These are phyloP conservation scores for Leucozona laternaria DNA, from an alignment of 2,888 invertebrate species.

Conservation along the genomic window DNA sequence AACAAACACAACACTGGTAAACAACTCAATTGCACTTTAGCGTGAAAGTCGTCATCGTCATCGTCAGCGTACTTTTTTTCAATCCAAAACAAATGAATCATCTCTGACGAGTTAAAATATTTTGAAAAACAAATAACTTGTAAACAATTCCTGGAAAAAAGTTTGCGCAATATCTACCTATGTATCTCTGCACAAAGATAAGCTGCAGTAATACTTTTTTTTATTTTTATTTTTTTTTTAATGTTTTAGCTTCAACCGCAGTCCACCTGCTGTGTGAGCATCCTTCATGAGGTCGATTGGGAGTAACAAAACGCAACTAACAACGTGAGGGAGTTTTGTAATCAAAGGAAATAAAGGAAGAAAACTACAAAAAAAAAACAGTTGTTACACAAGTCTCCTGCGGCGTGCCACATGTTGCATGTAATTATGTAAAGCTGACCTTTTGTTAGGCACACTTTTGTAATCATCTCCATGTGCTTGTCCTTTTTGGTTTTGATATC, in stretches of 20 bases:
- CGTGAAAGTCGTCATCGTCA: constrained; percentile 42
- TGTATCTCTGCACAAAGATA: not conserved
- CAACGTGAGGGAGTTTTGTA: constrained; percentile 20
- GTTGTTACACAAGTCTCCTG: constrained; percentile 42
- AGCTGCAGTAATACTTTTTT: not conserved
- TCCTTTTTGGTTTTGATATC: constrained; percentile 27
- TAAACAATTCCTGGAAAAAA: constrained; percentile 45
- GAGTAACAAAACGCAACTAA: no score
- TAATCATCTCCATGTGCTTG: constrained; percentile 41
- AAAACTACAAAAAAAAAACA: not conserved
- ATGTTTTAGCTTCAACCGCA: not conserved
- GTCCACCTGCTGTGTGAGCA: constrained; percentile 9
- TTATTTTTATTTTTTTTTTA: not conserved
- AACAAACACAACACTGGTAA: constrained; percentile 36
- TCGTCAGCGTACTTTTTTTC: not conserved
- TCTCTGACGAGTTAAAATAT: constrained; percentile 33
- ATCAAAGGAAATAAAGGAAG: not conserved
- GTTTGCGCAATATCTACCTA: not conserved
- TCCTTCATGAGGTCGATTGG: not conserved
- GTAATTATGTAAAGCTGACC: constrained; percentile 35
- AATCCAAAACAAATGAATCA: constrained; percentile 71
- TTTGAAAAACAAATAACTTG: constrained; percentile 20
- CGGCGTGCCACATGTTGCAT: constrained; percentile 51
- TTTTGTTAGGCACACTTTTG: constrained; percentile 48
- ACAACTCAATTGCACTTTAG: constrained; percentile 54